A percentile compares a stretch with the other conserved stretches of the same genome.
Conservation (phyloP, 2,888 invertebrate genomes). For the Seira musarum region DNA sequence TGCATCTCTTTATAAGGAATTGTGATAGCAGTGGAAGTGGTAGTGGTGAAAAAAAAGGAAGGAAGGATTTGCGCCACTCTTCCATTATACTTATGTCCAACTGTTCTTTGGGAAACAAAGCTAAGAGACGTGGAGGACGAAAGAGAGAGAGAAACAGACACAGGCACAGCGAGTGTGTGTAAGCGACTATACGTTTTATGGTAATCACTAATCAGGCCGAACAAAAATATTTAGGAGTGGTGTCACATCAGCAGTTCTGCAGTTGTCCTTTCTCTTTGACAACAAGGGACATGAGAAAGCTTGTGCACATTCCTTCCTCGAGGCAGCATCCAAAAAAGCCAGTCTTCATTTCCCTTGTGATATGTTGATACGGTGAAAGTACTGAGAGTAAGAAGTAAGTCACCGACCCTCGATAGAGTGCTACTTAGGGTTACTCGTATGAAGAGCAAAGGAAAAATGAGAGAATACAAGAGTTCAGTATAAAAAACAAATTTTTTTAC, state of each 20-base stretch:
- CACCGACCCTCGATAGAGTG: constrained; percentile 36
- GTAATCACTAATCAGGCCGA: constrained; percentile 60
- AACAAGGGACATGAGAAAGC: constrained; percentile 54
- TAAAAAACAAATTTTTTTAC: no score
- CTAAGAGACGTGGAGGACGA: not conserved
- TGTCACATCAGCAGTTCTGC: constrained; percentile 57
- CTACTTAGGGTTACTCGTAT: constrained; percentile 15
- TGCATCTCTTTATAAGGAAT: not conserved
- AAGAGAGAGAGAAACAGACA: not conserved
- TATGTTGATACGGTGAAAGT: constrained; percentile 56
- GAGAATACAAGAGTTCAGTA: constrained; percentile 35
- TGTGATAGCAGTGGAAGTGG: no score
- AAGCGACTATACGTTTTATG: constrained; percentile 50
- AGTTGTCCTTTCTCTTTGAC: constrained; percentile 54
- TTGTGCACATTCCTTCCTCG: constrained; percentile 48
- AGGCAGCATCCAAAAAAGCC: constrained; percentile 32
- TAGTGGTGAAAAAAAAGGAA: constrained; percentile 13
- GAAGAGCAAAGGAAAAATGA: constrained; percentile 27
- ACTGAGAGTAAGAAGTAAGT: constrained; percentile 30
- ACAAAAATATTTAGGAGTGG: constrained; percentile 55
- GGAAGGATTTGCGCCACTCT: constrained; percentile 15
- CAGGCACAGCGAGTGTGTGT: not conserved
- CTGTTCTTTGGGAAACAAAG: not conserved
- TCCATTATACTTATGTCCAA: constrained; percentile 6
- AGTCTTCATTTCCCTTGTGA: constrained; percentile 58